Conservation (phyloP, 2,888 invertebrate genomes). For the Dione juno region DNA sequence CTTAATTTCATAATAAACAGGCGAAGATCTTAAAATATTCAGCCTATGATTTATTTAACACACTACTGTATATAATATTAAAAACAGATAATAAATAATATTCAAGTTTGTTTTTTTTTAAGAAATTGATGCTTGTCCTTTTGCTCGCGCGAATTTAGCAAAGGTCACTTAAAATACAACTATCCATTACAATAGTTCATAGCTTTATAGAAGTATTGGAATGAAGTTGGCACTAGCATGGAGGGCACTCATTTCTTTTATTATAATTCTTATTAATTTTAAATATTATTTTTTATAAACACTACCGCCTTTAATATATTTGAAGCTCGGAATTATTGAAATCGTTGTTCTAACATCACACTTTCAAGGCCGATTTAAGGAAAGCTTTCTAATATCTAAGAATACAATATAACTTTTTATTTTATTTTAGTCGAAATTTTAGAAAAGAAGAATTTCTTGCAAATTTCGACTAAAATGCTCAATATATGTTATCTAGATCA, state of each 20-base stretch:
- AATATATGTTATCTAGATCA: conserved; percentile 33
- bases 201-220: conserved; percentile 55
- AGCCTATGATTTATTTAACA: too few species aligned
- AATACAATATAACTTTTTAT: conserved; percentile 1
- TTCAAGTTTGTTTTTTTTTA: conserved; percentile 5
- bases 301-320: conserved; percentile 47
- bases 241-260: conserved; percentile 67
- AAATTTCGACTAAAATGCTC: conserved; percentile 5
- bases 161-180: conserved; percentile 53
- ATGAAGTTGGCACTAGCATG: conserved; percentile 78
- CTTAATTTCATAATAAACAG: neutral
- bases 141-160: conserved; percentile 28
- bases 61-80: too few species aligned
- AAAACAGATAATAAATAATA: conserved; percentile 12
- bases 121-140: neutral
- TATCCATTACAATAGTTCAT: conserved; percentile 48
- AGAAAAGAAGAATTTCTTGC: neutral
- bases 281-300: conserved; percentile 43
- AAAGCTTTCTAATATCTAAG: conserved; percentile 26
- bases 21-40: neutral
- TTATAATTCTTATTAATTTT: conserved; percentile 49
- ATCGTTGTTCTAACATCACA: conserved; percentile 46
- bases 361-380: conserved; percentile 18
- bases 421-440: neutral
- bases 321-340: conserved; percentile 54